Conservation (phyloP, 1,140 invertebrate species). For the Rhopalosiphum padi region DNA sequence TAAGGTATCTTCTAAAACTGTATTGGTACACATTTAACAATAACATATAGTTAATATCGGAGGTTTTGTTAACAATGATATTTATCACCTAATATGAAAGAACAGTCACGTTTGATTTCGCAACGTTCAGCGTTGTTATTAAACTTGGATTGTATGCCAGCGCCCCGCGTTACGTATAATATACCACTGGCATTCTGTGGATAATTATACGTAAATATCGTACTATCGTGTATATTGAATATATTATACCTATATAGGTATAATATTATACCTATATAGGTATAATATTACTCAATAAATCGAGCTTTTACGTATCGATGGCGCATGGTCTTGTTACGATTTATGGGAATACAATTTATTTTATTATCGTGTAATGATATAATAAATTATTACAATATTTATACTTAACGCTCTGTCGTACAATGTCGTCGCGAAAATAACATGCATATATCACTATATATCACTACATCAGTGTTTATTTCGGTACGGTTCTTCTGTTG, state of each 20-base stretch:
- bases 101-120: not conserved
- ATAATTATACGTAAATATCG: not conserved
- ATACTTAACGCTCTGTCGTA: not conserved
- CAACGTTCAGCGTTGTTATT: not conserved
- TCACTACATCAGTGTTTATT: not conserved
- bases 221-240: not conserved
- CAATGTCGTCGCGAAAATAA: not conserved
- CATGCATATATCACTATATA: not conserved
- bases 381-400: not conserved
- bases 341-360: not conserved
- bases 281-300: constrained; percentile 7
- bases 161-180: not conserved
- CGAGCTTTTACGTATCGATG: not conserved
- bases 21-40: not conserved
- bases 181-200: not conserved
- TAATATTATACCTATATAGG: not conserved
- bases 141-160: not conserved
- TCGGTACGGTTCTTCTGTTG: not conserved
- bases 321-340: not conserved
- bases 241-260: not conserved
- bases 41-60: not conserved
- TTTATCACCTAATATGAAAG: constrained; percentile 8
- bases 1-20: not conserved
- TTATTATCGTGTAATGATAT: not conserved
- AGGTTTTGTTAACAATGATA: not conserved